Evolutionary conservation across 2,888 invertebrate species (phyloP), one percentile per base, ranked within the genome.

Genomic region (Metalampra italica): DNA sequence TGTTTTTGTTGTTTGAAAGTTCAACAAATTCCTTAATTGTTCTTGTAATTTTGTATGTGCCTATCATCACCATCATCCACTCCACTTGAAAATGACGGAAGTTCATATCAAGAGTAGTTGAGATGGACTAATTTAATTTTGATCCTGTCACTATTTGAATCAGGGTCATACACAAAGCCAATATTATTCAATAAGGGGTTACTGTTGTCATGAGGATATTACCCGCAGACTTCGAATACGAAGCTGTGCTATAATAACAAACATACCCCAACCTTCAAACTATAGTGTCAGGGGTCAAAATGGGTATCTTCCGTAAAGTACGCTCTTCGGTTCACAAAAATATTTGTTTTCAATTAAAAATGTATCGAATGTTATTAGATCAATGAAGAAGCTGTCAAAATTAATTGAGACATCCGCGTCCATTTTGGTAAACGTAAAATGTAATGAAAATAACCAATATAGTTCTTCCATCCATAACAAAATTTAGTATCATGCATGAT

Each of bases 41-140:
- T n/a, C n/a, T n/a, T n/a, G n/a, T n/a, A n/a, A n/a, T n/a, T n/a
- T n/a, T n/a, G n/a, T n/a, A n/a, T 3, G 37, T 12, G n/a, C 8
- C 37, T 3, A 13, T 37, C 37, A 22, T 48, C 13, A 46, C 46
- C 41, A 47, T 56, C 51, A 54, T 47, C 55, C 62, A 64, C 64
- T 61, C 65, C 60, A 64, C 66, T 65, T 54, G 55, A 56, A 51
- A 57, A 56, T 62, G 58, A 55, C 80, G 85, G 85, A 86, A 82
- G 79, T 79, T 66, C 57, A 54, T 55, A 77, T 82, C 77, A 76
- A 74, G 72, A 71, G 74, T 70, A 75, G 73, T 81, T 78, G 69
- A 72, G 71, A 75, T 70, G 74, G 79, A 80, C 74, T 78, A 79
- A 79, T 82, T 78, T 71, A 66, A 76, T 71, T 82, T 78, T 71